These are phyloP conservation scores for Anarsia innoxiella DNA, from an alignment of 2,888 invertebrate species.

Conservation along the genomic window DNA sequence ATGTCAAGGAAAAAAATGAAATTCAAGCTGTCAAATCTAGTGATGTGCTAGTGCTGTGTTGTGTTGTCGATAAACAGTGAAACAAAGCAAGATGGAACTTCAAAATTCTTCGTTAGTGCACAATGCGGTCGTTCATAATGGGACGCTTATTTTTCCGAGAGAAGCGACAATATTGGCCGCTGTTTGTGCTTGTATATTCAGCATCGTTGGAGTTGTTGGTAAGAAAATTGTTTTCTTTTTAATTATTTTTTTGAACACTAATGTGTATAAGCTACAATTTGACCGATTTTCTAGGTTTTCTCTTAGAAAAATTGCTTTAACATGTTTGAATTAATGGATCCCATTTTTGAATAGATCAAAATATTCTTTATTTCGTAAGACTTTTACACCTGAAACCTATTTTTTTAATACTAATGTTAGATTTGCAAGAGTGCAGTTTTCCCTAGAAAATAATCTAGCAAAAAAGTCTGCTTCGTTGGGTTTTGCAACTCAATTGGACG, in stretches of 20 bases:
- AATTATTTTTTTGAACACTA: background rate
- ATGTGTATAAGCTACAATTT: too few relatives aligned
- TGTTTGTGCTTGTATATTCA: slow-evolving; percentile 85
- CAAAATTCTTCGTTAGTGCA: slow-evolving; percentile 26
- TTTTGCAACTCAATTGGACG: too few relatives aligned
- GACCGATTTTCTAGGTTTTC: too few relatives aligned
- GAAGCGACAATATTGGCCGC: slow-evolving; percentile 86
- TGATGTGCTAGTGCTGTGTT: slow-evolving; percentile 36
- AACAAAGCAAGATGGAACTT: slow-evolving; percentile 33
- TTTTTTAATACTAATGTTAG: too few relatives aligned
- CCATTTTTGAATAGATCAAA: too few relatives aligned
- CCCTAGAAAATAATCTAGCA: too few relatives aligned
- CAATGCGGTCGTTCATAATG: slow-evolving; percentile 35
- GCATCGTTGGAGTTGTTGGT: slow-evolving; percentile 87
- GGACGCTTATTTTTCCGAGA: slow-evolving; percentile 76
- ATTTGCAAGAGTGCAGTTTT: too few relatives aligned
- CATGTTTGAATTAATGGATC: too few relatives aligned
- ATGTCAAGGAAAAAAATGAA: slow-evolving; percentile 38
- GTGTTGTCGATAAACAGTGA: slow-evolving; percentile 19
- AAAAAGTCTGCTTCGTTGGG: too few relatives aligned
- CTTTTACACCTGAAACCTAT: too few relatives aligned
- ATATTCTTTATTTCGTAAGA: too few relatives aligned
- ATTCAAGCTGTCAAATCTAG: slow-evolving; percentile 28
- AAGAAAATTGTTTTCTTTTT: slow-evolving; percentile 32
- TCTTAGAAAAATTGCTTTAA: too few relatives aligned